These are phyloP conservation scores for Limnodromus scolopaceus DNA, from an alignment of 2,797 vertebrate species.

Conservation along the genomic window DNA sequence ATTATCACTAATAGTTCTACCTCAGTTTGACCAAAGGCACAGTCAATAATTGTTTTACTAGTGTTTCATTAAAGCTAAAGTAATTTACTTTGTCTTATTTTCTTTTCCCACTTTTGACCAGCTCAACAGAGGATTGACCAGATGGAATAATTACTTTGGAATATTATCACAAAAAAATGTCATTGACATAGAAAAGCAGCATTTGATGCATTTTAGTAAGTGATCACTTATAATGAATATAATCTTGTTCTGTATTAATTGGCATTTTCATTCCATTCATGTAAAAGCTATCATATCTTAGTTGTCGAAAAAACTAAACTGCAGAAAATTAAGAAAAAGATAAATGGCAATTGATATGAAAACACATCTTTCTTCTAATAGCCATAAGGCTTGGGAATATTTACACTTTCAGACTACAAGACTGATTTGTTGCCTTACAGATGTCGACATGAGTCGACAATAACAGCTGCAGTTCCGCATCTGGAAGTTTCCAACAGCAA, in stretches of 20 bases:
- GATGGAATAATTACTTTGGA: conserved; percentile 17
- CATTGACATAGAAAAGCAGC: background rate
- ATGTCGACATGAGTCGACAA: background rate
- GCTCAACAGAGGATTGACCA: background rate
- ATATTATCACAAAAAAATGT: background rate
- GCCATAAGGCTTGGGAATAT: background rate
- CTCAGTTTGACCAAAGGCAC: conserved; percentile 12
- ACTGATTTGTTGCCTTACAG: background rate
- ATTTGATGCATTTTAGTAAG: conserved; percentile 2
- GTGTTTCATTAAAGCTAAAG: conserved; percentile 13
- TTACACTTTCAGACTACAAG: background rate
- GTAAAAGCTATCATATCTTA: background rate
- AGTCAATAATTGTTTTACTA: conserved; percentile 11
- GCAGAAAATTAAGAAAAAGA: background rate
- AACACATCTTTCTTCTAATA: background rate
- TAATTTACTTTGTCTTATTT: background rate
- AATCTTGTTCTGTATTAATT: conserved; percentile 7
- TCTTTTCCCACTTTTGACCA: background rate
- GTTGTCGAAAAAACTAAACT: background rate
- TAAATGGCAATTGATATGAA: background rate
- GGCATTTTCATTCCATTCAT: background rate
- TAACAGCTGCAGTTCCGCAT: background rate
- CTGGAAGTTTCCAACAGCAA: background rate
- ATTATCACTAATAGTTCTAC: conserved; percentile 5
- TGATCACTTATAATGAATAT: background rate